A percentile compares a stretch with the other conserved stretches of the same genome.
Conservation (phyloP, 92 coral and sea anemone species). For the Phenganax marumi region DNA sequence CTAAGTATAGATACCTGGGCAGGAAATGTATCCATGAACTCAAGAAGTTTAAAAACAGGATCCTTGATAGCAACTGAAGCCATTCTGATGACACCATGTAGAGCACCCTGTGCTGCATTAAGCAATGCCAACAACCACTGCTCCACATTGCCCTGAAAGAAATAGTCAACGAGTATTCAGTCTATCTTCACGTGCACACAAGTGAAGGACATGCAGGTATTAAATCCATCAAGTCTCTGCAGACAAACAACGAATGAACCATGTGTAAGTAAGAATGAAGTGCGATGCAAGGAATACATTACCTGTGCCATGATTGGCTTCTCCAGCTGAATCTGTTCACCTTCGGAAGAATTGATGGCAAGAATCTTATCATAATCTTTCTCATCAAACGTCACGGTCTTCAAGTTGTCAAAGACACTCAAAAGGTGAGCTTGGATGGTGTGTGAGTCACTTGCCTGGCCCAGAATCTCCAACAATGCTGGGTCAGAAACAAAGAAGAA, state of each 20-base stretch:
- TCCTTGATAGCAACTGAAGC: conserved; percentile 95
- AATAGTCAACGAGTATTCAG: background rate
- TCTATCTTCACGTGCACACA: too few species aligned
- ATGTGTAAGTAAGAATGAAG: background rate
- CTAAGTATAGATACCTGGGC: conserved; percentile 60
- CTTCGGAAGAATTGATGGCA: conserved; percentile 88
- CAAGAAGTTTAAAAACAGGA: conserved; percentile 82
- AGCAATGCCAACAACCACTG: conserved; percentile 83
- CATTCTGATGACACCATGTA: conserved; percentile 83
- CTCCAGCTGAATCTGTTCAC: conserved; percentile 79
- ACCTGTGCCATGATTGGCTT: conserved; percentile 98
- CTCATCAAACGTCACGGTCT: conserved; percentile 95
- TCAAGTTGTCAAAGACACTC: conserved; percentile 90
- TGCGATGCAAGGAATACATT: background rate
- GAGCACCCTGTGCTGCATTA: conserved; percentile 67
- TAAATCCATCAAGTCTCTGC: too few species aligned
- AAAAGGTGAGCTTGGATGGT: conserved; percentile 95
- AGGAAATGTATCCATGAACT: conserved; percentile 84
- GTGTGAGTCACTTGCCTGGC: conserved; percentile 99
- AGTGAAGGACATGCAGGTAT: too few species aligned
- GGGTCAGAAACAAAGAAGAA: conserved; percentile 99
- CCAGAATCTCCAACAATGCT: conserved; percentile 93
- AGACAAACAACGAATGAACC: too few species aligned
- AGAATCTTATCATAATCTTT: conserved; percentile 92
- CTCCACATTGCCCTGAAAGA: conserved; percentile 86